Evolutionary conservation across 2,113 vertebrate genomes (phyloP).

Genomic region (Sapayoa aenigma): DNA sequence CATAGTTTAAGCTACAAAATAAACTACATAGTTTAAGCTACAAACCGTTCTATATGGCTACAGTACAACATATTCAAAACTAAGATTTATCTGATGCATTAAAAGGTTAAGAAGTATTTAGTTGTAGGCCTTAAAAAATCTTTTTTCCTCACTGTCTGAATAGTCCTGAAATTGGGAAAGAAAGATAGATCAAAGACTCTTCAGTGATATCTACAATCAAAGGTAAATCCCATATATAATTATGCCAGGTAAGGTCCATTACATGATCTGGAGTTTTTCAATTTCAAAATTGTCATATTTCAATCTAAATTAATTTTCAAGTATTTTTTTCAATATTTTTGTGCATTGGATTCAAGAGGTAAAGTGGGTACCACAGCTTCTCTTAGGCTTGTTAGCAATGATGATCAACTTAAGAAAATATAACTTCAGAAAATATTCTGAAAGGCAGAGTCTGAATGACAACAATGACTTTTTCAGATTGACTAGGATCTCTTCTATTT

Average conservation of each 20-base stretch:
- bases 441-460: background rate
- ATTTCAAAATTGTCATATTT: background rate
- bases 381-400: background rate
- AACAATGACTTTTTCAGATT: background rate
- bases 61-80: background rate
- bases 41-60: background rate
- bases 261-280: background rate
- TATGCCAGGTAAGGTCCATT: background rate
- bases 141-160: background rate
- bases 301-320: background rate
- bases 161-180: background rate
- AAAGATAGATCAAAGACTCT: background rate
- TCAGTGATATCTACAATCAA: background rate
- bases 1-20: background rate
- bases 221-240: background rate
- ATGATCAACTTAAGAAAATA: background rate
- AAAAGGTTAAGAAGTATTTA: background rate
- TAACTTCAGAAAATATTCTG: background rate
- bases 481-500: background rate
- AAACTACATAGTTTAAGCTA: background rate
- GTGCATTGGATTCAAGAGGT: background rate
- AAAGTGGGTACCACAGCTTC: background rate
- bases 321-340: background rate
- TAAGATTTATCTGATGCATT: background rate
- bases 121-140: background rate